These are phyloP conservation scores for Cheumatopsyche charites DNA, from an alignment of 1,140 invertebrate species.

Conservation along the genomic window DNA sequence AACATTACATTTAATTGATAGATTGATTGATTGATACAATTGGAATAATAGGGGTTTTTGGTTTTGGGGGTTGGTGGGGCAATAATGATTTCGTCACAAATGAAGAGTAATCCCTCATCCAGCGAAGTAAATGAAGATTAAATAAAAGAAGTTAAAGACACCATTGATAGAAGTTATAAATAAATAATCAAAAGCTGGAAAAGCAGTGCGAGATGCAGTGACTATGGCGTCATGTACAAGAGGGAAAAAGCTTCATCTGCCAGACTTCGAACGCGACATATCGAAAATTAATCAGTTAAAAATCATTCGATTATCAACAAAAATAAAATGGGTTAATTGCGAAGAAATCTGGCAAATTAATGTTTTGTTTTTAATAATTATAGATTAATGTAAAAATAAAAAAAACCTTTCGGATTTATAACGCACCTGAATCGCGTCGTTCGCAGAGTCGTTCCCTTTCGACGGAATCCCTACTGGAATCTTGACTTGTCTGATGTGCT, in stretches of 20 bases:
- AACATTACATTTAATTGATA: too few relatives aligned
- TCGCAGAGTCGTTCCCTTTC: constrained; percentile 57
- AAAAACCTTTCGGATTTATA: background rate
- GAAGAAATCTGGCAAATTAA: constrained; percentile 48
- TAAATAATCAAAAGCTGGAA: constrained; percentile 34
- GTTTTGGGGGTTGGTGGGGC: background rate
- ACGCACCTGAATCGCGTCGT: constrained; percentile 58
- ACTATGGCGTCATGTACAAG: constrained; percentile 50
- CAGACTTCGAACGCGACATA: constrained; percentile 18
- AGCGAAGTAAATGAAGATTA: constrained; percentile 37
- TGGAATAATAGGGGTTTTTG: too few relatives aligned
- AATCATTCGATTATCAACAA: background rate
- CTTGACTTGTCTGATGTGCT: constrained; percentile 47
- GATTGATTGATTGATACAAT: too few relatives aligned
- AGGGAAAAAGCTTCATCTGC: constrained; percentile 41
- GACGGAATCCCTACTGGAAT: constrained; percentile 54
- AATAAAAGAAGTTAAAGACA: constrained; percentile 36
- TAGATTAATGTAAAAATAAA: too few relatives aligned
- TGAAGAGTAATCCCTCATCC: constrained; percentile 32
- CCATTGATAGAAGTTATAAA: constrained; percentile 34
- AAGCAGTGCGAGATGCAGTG: constrained; percentile 40
- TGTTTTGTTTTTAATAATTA: background rate
- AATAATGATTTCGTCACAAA: constrained; percentile 5
- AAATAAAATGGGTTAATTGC: background rate
- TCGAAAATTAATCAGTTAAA: too few relatives aligned